phyloP scores from a whole-genome alignment of 2,888 invertebrate genomes.

The Allolobophora icterica region DNA sequence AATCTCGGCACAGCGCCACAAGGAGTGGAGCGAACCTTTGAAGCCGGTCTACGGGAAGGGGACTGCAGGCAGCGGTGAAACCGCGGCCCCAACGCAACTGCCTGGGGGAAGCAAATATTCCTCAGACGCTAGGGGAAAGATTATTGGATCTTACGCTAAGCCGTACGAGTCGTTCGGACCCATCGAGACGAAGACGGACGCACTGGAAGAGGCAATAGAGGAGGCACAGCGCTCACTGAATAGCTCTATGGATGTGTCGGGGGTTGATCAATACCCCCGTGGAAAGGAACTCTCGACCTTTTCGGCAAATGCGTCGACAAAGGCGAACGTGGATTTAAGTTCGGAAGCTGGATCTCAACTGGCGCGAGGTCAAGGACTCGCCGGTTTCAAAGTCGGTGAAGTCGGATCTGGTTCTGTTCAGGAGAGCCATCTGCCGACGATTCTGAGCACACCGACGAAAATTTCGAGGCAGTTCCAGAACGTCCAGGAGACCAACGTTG shows the following conservation, averaged over 20 bases:
- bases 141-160: constrained; percentile 42
- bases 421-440: background rate
- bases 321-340: constrained; percentile 14
- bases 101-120: background rate
- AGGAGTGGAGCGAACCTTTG: constrained; percentile 34
- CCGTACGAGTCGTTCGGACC: constrained; percentile 51
- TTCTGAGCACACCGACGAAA: background rate
- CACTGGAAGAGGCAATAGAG: constrained; percentile 44
- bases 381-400: background rate
- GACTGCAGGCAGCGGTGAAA: background rate
- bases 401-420: background rate
- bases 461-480: background rate
- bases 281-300: constrained; percentile 28
- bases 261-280: background rate
- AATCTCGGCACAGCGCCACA: constrained; percentile 9
- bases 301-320: constrained; percentile 32
- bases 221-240: constrained; percentile 23
- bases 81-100: no score
- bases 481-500: background rate
- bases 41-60: constrained; percentile 29
- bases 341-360: background rate
- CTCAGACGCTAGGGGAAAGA: background rate
- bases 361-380: background rate
- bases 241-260: background rate
- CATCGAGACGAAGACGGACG: constrained; percentile 48